Evolutionary conservation across 2,888 invertebrate species (phyloP), one percentile per base, ranked within the genome.

Genomic region (Silvanus unidentatus): DNA sequence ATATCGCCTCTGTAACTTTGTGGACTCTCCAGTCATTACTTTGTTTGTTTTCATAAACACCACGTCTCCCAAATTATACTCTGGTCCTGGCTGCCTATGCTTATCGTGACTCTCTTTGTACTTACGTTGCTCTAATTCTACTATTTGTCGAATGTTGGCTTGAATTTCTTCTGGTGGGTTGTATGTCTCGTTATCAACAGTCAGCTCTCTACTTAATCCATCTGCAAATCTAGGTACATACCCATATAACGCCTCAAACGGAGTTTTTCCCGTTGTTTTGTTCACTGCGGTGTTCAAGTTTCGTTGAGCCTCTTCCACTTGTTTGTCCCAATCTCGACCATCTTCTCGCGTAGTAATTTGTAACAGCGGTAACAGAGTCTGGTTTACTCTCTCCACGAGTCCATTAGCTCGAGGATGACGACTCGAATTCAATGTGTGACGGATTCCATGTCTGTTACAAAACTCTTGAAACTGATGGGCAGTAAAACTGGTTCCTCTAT

Each of bases 341-440:
- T 37, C 12, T 9, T 39, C 42, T 2, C 16, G 12, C n/a, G 32
- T 29, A 11, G 34, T 32, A 3, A 39, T 11, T 29, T 29, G 40
- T 1, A 50, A 51, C 1, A 45, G n/a, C 16, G 40, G 48, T 46
- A 12, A 15, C n/a, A 49, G n/a, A 2, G 50, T 46, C 16, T 41
- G 43, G 29, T 53, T 54, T 0, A 52, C 41, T 1, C 53, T 12
- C 36, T 55, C 50, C n/a, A 50, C 49, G 27, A 50, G 42, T 1
- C 56, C 52, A 32, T 57, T 56, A 1, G 51, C 57, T 40, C 53
- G 55, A 1, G 56, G 57, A 39, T 53, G 53, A 10, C 51, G n/a
- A 2, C 45, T 40, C 1, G 48, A 52, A 34, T 50, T 58, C 9
- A 55, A 37, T 1, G 46, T 47, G 28, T 52, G 52, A 15, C 36